Percentiles rank a stretch among this genome's conserved stretches.
These are phyloP conservation scores for Rynchops niger DNA, from an alignment of 2,113 vertebrate genomes.

Conservation along the genomic window DNA sequence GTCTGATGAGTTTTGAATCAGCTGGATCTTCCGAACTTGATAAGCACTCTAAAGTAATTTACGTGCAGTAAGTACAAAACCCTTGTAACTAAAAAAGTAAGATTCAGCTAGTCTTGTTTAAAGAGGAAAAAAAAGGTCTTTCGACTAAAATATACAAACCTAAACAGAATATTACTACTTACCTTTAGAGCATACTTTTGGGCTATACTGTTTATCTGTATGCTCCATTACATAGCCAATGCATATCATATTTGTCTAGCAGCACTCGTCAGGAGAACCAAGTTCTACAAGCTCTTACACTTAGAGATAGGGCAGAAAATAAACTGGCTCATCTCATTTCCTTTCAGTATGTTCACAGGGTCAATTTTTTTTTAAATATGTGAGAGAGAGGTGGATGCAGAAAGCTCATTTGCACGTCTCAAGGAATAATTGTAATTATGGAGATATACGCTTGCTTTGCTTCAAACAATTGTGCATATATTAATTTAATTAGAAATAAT, in stretches of 20 bases:
- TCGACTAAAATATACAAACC: background rate
- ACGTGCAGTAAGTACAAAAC: fast-evolving
- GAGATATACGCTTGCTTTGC: background rate
- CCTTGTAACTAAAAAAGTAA: background rate
- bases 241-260: background rate
- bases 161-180: background rate
- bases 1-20: background rate
- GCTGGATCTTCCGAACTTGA: background rate
- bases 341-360: background rate
- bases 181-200: background rate
- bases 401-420: background rate
- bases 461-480: background rate
- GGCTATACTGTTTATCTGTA: background rate
- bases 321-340: background rate
- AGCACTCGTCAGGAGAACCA: background rate
- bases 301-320: background rate
- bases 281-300: background rate
- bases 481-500: background rate
- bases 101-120: background rate
- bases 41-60: background rate
- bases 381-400: background rate
- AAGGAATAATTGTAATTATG: background rate
- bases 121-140: background rate
- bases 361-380: background rate
- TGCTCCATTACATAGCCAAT: background rate